Conservation (phyloP, 2,113 vertebrate species). For the Henicopernis longicauda region DNA sequence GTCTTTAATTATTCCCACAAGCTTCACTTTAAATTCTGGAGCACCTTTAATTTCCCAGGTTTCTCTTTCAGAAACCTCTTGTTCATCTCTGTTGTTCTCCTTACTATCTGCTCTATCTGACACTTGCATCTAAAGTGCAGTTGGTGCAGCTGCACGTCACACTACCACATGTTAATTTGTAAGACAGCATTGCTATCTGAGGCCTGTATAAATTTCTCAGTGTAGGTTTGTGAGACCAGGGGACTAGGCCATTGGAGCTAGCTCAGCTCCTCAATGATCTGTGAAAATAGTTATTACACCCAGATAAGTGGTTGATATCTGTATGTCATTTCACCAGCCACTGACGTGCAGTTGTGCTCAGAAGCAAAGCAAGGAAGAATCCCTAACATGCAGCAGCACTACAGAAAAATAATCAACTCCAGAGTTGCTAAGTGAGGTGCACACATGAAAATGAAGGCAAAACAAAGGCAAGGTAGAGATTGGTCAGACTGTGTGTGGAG, state of each 20-base stretch:
- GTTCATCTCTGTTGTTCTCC: neutral
- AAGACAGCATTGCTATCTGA: neutral
- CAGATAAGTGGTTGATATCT: neutral
- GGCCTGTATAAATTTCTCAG: neutral
- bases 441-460: neutral
- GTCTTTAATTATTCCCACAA: neutral
- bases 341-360: neutral
- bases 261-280: neutral
- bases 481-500: neutral
- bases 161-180: neutral
- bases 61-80: neutral
- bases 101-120: neutral
- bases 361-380: neutral
- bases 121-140: neutral
- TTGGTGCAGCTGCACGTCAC: neutral
- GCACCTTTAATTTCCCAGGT: neutral
- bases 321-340: neutral
- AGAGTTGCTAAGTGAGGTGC: neutral
- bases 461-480: neutral
- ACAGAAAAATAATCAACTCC: neutral
- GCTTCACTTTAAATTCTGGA: neutral
- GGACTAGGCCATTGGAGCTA: neutral
- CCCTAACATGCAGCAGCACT: neutral
- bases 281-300: neutral
- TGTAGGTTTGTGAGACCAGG: neutral